Evolutionary conservation across 2,888 invertebrate species (phyloP).

Genomic region (Polydrusus tereticollis): DNA sequence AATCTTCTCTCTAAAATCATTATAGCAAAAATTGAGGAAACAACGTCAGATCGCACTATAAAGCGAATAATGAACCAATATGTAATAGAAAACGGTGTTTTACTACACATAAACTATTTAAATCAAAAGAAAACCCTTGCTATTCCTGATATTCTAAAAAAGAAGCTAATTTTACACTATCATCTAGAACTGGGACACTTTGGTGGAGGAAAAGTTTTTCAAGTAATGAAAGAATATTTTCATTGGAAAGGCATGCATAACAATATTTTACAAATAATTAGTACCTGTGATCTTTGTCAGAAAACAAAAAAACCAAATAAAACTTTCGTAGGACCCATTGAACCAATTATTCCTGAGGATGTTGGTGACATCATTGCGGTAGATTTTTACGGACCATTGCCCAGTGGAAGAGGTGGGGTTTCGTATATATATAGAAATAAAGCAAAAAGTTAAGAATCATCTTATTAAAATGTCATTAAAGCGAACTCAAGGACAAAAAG

Average conservation of each 20-base stretch:
- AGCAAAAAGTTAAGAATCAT: too few relatives aligned
- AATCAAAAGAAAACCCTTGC: neutral
- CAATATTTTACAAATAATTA: neutral
- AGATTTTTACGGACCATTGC: conserved; percentile 45
- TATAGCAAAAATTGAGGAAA: neutral
- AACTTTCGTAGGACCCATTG: neutral
- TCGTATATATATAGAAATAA: conserved; percentile 47
- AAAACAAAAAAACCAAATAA: conserved; percentile 13
- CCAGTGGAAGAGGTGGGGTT: conserved; percentile 40
- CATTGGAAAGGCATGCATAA: conserved; percentile 8
- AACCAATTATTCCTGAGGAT: conserved; percentile 3
- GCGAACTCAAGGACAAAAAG: too few relatives aligned
- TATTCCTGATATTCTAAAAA: neutral
- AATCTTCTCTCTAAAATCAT: neutral
- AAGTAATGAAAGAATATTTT: conserved; percentile 3
- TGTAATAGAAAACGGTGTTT: neutral
- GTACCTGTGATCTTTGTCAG: conserved; percentile 19
- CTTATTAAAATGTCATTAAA: too few relatives aligned
- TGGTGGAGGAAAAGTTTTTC: neutral
- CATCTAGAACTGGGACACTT: conserved; percentile 21
- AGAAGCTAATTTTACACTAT: conserved; percentile 13
- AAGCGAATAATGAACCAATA: neutral
- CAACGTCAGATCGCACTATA: neutral
- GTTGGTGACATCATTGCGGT: conserved; percentile 7
- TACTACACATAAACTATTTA: neutral